Base-by-base conservation (phyloP, 2,888 invertebrate species). In the Creontiades dilutus region DNA sequence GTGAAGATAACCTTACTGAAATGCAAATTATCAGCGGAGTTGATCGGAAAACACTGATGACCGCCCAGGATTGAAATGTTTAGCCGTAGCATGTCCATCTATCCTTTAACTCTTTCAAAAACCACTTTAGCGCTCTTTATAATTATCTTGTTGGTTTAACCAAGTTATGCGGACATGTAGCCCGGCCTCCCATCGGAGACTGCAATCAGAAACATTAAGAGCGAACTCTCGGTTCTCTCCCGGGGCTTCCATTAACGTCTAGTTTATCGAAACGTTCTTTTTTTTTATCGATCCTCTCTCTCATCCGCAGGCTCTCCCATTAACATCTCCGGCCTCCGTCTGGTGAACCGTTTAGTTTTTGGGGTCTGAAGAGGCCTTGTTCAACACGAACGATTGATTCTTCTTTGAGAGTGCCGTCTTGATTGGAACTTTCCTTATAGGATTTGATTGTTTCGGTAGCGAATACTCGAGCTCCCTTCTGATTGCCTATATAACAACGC, bases 81-180 rank as follows among this genome's bases (percentile, higher is more conserved):
- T 68, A 37, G 68, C 68, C 16, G 1, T 23, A 27, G 7, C 68
- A 68, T 68, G 23, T 68, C 11, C 68, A 68, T 68, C 68, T 68
- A 9, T 68, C 19, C 61, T n/a, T 11, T 3, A 61, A 61, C 61
- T 61, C 61, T 61, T 61, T 61, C 19, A 9, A 61, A 19, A 61
- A 61, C 61, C 61, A 61, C 52, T 52, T 61, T 3, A 68, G 23
- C 68, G 68, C 23, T 68, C 68, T 68, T 68, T 23, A 68, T 68
- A 68, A 68, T 68, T 68, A 68, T 68, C 68, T 68, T 68, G 68
- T 68, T 68, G 68, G 68, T 68, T 68, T 68, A 23, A 68, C 68
- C 23, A 68, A 68, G 68, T 68, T 68, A 68, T 68, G 23, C 68
- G 68, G 23, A 68, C 68, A 23, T 68, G 68, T 0, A 68, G 68